A percentile compares a stretch with the other conserved stretches of the same genome.
These are phyloP conservation scores for Drosophila seguyi DNA, from an alignment of 1,140 invertebrate species.

Conservation along the genomic window DNA sequence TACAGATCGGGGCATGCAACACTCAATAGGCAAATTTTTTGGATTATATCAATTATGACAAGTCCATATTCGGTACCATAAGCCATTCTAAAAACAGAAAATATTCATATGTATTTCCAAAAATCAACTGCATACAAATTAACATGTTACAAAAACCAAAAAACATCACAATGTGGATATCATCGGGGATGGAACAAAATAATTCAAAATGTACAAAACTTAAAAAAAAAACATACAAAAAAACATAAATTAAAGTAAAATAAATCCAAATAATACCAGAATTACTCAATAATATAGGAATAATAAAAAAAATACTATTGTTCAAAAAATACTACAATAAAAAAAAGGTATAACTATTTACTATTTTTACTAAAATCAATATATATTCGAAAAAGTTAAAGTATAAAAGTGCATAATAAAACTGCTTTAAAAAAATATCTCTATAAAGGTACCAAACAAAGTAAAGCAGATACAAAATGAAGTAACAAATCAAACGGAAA, in stretches of 20 bases:
- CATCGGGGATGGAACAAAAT: conserved; percentile 5
- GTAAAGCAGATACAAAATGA: conserved; percentile 8
- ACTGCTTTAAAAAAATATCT: conserved; percentile 14
- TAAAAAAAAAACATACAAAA: background rate
- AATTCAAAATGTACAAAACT: background rate
- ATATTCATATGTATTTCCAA: conserved; percentile 66
- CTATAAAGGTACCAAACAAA: conserved; percentile 2
- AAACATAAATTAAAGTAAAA: background rate
- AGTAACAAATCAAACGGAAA: conserved; percentile 13
- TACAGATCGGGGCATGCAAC: conserved; percentile 94
- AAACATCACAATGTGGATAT: conserved; percentile 14
- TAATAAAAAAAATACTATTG: conserved; percentile 4
- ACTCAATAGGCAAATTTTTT: conserved; percentile 95
- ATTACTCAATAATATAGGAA: conserved; percentile 4
- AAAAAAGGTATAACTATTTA: conserved; percentile 13
- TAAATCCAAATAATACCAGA: background rate
- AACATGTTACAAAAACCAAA: conserved; percentile 26
- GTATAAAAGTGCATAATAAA: conserved; percentile 20
- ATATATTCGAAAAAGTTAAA: conserved; percentile 1
- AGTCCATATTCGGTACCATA: conserved; percentile 98
- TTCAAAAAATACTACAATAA: conserved; percentile 9
- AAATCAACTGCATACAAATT: conserved; percentile 73
- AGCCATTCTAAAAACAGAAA: conserved; percentile 91
- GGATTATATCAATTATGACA: conserved; percentile 97
- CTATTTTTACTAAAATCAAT: conserved; percentile 19